Evolutionary conservation across 2,797 vertebrate species (phyloP).

Genomic region (Champsocephalus gunnari): DNA sequence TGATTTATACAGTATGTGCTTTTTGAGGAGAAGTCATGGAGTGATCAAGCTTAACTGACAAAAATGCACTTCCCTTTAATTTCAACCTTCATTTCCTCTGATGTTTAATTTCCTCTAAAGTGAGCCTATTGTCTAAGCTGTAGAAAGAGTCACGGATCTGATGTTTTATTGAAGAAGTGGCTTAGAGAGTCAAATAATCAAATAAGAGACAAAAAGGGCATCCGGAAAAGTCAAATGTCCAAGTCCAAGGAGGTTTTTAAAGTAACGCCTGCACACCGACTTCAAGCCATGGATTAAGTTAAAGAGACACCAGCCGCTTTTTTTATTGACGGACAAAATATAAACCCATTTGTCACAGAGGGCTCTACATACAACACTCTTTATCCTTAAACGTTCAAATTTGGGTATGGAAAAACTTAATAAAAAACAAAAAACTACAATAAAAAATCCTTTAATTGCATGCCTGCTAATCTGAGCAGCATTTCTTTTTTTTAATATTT

Average conservation of each 20-base stretch:
- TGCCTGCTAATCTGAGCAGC: neutral
- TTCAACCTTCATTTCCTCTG: neutral
- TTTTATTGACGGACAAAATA: neutral
- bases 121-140: neutral
- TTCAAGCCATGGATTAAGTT: neutral
- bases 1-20: slow-evolving; percentile 24
- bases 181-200: neutral
- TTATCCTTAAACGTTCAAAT: neutral
- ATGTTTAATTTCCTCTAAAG: neutral
- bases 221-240: neutral
- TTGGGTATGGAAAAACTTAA: neutral
- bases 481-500: neutral
- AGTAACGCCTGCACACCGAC: neutral
- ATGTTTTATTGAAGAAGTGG: neutral
- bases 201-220: neutral
- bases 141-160: neutral
- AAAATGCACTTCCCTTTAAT: neutral
- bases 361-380: neutral
- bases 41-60: neutral
- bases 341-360: neutral
- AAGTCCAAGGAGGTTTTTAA: neutral
- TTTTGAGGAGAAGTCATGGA: neutral
- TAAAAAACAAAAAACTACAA: neutral
- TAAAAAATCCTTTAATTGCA: too few species aligned
- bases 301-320: fast-evolving